A percentile compares a stretch with the other conserved stretches of the same genome.
Evolutionary conservation across 2,888 invertebrate species (phyloP).

Genomic region (Leistus spinibarbis): DNA sequence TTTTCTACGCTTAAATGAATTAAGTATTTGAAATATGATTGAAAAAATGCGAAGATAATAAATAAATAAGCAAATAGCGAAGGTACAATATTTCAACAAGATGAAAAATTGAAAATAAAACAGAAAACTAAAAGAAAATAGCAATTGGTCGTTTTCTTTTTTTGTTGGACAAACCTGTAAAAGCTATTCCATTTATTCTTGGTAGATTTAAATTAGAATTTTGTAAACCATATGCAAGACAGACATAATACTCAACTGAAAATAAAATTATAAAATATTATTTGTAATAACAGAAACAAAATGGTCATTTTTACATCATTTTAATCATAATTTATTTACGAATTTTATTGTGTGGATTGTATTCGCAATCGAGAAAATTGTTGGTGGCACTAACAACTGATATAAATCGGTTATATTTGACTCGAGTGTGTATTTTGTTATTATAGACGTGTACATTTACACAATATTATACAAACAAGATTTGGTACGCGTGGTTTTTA

Average conservation of each 20-base stretch:
- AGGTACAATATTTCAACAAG: slow-evolving; percentile 1
- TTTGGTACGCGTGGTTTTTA: too few species aligned
- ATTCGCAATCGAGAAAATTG: too few species aligned
- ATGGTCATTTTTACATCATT: too few species aligned
- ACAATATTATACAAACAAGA: too few species aligned
- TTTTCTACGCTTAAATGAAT: too few species aligned
- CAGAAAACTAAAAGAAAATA: background rate
- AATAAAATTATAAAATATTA: slow-evolving; percentile 13
- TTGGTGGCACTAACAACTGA: too few species aligned
- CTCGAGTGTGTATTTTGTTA: too few species aligned
- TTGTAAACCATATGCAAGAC: slow-evolving; percentile 31
- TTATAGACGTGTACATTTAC: too few species aligned
- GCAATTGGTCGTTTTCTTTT: background rate
- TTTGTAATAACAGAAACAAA: too few species aligned
- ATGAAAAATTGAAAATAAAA: slow-evolving; percentile 1
- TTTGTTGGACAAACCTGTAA: slow-evolving; percentile 26
- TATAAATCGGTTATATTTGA: too few species aligned
- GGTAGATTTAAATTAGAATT: slow-evolving; percentile 34
- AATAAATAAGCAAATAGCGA: background rate
- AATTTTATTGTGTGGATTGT: too few species aligned
- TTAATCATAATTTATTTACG: too few species aligned
- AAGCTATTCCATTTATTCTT: slow-evolving; percentile 17
- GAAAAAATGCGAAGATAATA: background rate
- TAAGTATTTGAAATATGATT: background rate
- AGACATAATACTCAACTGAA: slow-evolving; percentile 29